Evolutionary conservation across 2,797 vertebrate species (phyloP), one percentile per base, ranked within the genome.

Genomic region (Enteromius viviparus): DNA sequence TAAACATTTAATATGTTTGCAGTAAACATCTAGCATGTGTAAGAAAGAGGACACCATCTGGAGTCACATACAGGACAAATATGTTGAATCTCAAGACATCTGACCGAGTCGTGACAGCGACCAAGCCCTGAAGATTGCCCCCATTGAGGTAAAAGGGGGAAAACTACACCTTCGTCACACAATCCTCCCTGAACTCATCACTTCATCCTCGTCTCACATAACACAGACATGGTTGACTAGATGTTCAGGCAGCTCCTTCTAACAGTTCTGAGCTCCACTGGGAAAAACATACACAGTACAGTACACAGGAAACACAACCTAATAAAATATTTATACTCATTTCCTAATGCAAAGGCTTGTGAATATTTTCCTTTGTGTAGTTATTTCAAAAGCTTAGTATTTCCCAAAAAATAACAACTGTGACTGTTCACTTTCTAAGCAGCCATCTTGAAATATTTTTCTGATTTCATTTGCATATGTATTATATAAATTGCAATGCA

Each of bases 171-270:
- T 70, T 77, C 58, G 66, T 89, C 87, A 89, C 37, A 34, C 86
- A 78, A 86, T 6, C 72, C 87, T 88, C 3, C 19, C 49, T 45
- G 55, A 70, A 62, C 49, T 62, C 51, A 85, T 69, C 11, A 37
- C 15, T 69, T 17, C 55, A 45, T 29, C 17, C 71, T 65, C 32
- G 74, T 53, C 75, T 78, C 58, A 72, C 58, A 78, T 74, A 80
- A 80, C 26, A 55, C 47, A 60, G 85, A 88, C 81, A 83, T 81
- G 81, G 87, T 82, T 72, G 72, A 84, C 32, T 29, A 86, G 88
- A 83, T 51, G 51, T 85, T 88, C 80, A 87, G 85, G 87, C 45
- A 78, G 82, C 83, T 69, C 15, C 2, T 77, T 75, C 80, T 65
- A 51, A 78, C 65, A 79, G 83, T 40, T 14, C 81, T 84, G 40